phyloP scores from a whole-genome alignment of 2,888 invertebrate species.

The Thecocarcelia acutangulata region DNA sequence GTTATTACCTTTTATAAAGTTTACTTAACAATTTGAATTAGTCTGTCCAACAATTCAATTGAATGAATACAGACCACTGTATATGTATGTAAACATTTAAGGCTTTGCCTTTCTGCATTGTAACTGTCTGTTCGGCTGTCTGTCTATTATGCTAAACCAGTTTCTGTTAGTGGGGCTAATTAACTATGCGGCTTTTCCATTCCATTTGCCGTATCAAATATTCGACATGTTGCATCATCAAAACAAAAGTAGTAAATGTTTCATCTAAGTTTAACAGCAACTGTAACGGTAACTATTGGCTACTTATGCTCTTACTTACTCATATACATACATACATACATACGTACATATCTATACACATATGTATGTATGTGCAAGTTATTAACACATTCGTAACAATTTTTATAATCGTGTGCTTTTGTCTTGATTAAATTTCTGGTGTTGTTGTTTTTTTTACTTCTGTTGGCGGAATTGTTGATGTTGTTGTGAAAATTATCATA shows the following conservation, averaged over 20 bases:
- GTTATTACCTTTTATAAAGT: slow-evolving; percentile 70
- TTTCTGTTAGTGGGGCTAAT: slow-evolving; percentile 57
- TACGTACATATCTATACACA: slow-evolving; percentile 23
- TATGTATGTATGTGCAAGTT: slow-evolving; percentile 3
- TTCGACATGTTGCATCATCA: slow-evolving; percentile 68
- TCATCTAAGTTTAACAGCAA: slow-evolving; percentile 56
- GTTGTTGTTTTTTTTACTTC: slow-evolving; percentile 23
- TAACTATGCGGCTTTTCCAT: slow-evolving; percentile 70
- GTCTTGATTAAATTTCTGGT: slow-evolving; percentile 52
- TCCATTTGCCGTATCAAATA: slow-evolving; percentile 72
- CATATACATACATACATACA: background rate
- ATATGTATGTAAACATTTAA: slow-evolving; percentile 31
- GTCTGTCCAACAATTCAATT: slow-evolving; percentile 40
- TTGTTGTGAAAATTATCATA: slow-evolving; percentile 53
- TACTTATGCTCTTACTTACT: slow-evolving; percentile 10
- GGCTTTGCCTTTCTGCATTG: slow-evolving; percentile 35
- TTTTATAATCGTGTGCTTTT: slow-evolving; percentile 47
- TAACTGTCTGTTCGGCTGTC: slow-evolving; percentile 5
- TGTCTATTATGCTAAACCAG: slow-evolving; percentile 53
- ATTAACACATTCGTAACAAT: slow-evolving; percentile 46
- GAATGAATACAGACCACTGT: slow-evolving; percentile 29
- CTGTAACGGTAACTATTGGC: slow-evolving; percentile 46
- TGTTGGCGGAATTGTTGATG: slow-evolving; percentile 1
- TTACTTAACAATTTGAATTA: slow-evolving; percentile 37
- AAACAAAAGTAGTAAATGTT: slow-evolving; percentile 60